Percentiles rank a stretch among this genome's conserved stretches.
These are phyloP conservation scores for Brachypteracias leptosomus DNA, from an alignment of 2,113 vertebrate genomes.

Conservation along the genomic window DNA sequence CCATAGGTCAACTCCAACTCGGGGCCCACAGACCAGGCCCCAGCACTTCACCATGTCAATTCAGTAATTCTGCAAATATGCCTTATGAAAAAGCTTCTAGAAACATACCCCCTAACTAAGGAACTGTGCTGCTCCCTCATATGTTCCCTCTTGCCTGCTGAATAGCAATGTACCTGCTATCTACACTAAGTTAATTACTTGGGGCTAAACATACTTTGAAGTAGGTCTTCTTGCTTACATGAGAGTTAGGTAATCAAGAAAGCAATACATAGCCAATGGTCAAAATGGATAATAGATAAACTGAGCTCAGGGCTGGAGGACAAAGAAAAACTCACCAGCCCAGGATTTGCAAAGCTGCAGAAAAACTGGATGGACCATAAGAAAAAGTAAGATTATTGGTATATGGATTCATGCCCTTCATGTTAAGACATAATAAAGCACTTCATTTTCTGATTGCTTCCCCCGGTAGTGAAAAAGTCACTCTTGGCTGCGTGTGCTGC, in stretches of 20 bases:
- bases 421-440: not conserved
- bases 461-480: not conserved
- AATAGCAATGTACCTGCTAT: not conserved
- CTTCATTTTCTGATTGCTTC: not conserved
- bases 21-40: too few relatives aligned
- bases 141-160: not conserved
- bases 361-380: not conserved
- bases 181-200: not conserved
- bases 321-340: not conserved
- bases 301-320: not conserved
- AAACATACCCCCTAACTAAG: not conserved
- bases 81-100: not conserved
- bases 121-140: not conserved
- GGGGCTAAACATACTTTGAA: not conserved
- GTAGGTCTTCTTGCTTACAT: not conserved
- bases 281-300: not conserved
- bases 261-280: not conserved
- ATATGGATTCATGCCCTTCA: not conserved
- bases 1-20: too few relatives aligned
- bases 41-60: too few relatives aligned
- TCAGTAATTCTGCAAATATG: not conserved
- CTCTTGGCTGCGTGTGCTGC: not conserved
- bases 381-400: not conserved
- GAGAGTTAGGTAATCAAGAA: not conserved
- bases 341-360: not conserved